Evolutionary conservation across 2,888 invertebrate genomes (phyloP).

Genomic region (Xylophagus ater): DNA sequence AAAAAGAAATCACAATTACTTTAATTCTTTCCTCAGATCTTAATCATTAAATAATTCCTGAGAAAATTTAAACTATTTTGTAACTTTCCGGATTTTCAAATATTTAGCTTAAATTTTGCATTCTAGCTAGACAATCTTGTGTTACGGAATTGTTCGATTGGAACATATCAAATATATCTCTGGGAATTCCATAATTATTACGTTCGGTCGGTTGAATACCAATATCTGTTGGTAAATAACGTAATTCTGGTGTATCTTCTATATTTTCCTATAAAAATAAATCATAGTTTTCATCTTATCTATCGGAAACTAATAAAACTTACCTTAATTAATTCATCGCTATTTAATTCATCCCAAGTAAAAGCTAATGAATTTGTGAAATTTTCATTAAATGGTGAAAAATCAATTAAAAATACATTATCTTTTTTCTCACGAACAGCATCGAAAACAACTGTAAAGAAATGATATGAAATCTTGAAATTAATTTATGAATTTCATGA

Average conservation of each 20-base stretch:
- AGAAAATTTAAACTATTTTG: too few relatives aligned
- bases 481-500: background rate
- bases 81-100: too few relatives aligned
- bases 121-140: too few relatives aligned
- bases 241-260: constrained; percentile 19
- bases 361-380: constrained; percentile 18
- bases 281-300: constrained; percentile 1
- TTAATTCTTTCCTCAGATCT: too few relatives aligned
- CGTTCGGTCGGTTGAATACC: constrained; percentile 20
- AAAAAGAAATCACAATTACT: too few relatives aligned
- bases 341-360: constrained; percentile 17
- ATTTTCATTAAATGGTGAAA: constrained; percentile 19
- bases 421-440: constrained; percentile 19
- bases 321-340: constrained; percentile 7
- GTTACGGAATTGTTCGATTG: too few relatives aligned
- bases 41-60: too few relatives aligned
- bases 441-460: constrained; percentile 20
- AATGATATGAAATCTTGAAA: background rate
- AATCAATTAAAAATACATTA: constrained; percentile 18
- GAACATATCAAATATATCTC: constrained; percentile 20
- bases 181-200: constrained; percentile 21
- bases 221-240: constrained; percentile 18
- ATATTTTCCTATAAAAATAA: background rate
- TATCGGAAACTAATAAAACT: background rate
- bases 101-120: too few relatives aligned